Conservation (phyloP, 1,140 invertebrate species). For the Drosophila gunungcola region DNA sequence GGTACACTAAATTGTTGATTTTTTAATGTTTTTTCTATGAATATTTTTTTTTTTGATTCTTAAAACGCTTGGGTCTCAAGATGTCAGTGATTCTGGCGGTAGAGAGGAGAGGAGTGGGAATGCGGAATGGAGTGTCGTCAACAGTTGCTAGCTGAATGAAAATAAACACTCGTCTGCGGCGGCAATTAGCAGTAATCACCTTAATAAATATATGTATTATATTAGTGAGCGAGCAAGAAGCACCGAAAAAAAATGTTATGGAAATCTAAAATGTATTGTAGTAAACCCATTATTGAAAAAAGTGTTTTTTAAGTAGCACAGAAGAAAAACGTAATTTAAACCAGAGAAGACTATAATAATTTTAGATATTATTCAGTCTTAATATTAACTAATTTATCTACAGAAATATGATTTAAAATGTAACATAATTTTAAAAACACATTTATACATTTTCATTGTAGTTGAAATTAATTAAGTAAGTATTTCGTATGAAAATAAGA, state of each 20-base stretch:
- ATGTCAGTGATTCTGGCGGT: background rate
- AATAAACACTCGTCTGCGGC: constrained; percentile 17
- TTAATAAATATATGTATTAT: constrained; percentile 14
- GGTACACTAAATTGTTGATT: background rate
- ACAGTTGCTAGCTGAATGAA: constrained; percentile 2
- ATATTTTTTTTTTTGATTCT: constrained; percentile 8
- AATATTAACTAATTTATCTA: too few relatives aligned
- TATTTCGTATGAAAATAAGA: too few relatives aligned
- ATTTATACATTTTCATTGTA: too few relatives aligned
- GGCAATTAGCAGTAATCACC: constrained; percentile 25
- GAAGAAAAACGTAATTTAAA: too few relatives aligned
- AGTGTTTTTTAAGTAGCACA: too few relatives aligned
- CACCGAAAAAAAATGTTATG: background rate
- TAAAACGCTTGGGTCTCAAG: background rate
- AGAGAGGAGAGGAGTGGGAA: background rate
- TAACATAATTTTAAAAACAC: too few relatives aligned
- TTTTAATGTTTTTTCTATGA: background rate
- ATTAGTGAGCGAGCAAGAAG: background rate
- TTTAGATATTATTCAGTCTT: too few relatives aligned
- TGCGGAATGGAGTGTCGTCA: background rate
- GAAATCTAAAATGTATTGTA: too few relatives aligned
- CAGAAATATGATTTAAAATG: too few relatives aligned
- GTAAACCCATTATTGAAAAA: too few relatives aligned
- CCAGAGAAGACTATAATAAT: too few relatives aligned
- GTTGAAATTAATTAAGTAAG: too few relatives aligned